Conservation (phyloP, 2,888 invertebrate species). For the Lasioglossum calceatum region DNA sequence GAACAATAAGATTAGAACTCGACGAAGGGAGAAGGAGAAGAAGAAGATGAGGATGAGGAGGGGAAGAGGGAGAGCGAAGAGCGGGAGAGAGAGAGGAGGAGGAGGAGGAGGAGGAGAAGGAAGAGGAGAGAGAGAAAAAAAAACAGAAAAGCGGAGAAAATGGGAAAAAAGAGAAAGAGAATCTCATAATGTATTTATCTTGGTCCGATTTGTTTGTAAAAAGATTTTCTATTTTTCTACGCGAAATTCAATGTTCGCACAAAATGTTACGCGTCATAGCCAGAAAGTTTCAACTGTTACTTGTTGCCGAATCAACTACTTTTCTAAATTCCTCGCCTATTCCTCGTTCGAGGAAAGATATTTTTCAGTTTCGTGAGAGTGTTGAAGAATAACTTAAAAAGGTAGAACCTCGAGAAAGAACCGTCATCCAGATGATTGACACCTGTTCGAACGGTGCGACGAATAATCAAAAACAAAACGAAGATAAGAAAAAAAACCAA, state of each 20-base stretch:
- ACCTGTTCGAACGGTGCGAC: not conserved
- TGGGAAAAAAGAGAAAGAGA: slow-evolving; percentile 4
- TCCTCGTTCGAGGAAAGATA: slow-evolving; percentile 9
- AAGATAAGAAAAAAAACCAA: not conserved
- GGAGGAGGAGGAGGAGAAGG: not conserved
- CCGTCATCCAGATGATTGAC: slow-evolving; percentile 11
- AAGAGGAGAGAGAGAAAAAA: not conserved
- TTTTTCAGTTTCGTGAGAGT: slow-evolving; percentile 26
- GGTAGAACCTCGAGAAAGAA: slow-evolving; percentile 14
- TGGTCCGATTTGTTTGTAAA: slow-evolving; percentile 52
- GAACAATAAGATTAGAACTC: slow-evolving; percentile 45
- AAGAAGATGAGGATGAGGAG: not conserved
- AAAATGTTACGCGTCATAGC: slow-evolving; percentile 48
- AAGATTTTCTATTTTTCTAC: slow-evolving; percentile 58
- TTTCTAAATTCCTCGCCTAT: slow-evolving; percentile 25
- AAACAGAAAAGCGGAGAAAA: slow-evolving; percentile 12
- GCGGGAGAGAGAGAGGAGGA: not conserved
- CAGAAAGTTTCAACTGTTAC: slow-evolving; percentile 46
- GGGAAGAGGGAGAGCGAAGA: not conserved
- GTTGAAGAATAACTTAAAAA: slow-evolving; percentile 15
- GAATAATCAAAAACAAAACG: slow-evolving; percentile 18
- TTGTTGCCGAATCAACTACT: slow-evolving; percentile 33
- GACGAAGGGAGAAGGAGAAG: not conserved
- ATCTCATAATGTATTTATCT: slow-evolving; percentile 34
- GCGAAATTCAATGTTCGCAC: slow-evolving; percentile 31